phyloP scores from a whole-genome alignment of 2,797 vertebrate genomes.

The Bovichtus variegatus region DNA sequence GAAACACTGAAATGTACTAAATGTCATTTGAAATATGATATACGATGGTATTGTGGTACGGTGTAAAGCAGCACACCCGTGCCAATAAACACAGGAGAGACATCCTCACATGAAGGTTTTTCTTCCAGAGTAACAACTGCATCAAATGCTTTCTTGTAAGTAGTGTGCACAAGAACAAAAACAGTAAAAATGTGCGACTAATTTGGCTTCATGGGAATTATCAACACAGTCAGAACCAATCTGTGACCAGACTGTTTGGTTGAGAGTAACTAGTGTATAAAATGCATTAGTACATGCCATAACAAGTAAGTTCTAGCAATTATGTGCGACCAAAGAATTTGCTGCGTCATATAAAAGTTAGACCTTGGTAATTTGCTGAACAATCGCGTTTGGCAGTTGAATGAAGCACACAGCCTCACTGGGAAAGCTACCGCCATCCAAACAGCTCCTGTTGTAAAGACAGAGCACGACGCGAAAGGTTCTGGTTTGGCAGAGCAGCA shows the following conservation, averaged over 20 bases:
- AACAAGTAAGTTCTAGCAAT: slow-evolving; percentile 49
- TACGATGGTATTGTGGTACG: background rate
- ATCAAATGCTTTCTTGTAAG: slow-evolving; percentile 18
- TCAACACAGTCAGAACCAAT: slow-evolving; percentile 59
- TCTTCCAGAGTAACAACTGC: background rate
- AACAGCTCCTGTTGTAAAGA: slow-evolving; percentile 52
- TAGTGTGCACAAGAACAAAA: slow-evolving; percentile 34
- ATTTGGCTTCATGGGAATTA: slow-evolving; percentile 52
- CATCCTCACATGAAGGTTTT: background rate
- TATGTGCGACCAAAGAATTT: slow-evolving; percentile 54
- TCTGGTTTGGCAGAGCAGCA: slow-evolving; percentile 61
- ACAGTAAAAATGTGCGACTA: slow-evolving; percentile 44
- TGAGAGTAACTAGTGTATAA: slow-evolving; percentile 46
- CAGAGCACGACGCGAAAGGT: slow-evolving; percentile 38
- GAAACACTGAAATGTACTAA: background rate
- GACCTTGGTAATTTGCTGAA: slow-evolving; percentile 53
- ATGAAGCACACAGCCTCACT: slow-evolving; percentile 11
- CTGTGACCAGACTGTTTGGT: slow-evolving; percentile 42
- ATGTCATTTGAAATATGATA: background rate
- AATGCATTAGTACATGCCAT: slow-evolving; percentile 38
- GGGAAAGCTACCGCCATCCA: slow-evolving; percentile 50
- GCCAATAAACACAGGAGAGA: background rate
- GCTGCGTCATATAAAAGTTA: slow-evolving; percentile 54
- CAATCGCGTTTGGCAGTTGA: slow-evolving; percentile 59
- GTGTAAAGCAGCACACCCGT: background rate